Percentiles rank a stretch among this genome's conserved stretches.
Conservation (phyloP, 2,888 invertebrate genomes). For the Fissipunctia ypsillon region DNA sequence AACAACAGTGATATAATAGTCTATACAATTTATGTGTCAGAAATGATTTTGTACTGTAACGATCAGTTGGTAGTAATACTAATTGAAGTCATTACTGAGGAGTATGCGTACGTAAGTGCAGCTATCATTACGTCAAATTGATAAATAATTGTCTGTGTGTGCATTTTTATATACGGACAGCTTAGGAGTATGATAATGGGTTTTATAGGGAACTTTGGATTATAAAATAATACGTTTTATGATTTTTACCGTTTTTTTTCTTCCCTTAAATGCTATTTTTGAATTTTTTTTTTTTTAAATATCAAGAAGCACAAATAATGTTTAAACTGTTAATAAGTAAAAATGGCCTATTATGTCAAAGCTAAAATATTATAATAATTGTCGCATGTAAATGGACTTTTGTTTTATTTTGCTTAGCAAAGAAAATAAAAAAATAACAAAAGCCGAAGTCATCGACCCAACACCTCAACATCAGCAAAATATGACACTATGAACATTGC, state of each 20-base stretch:
- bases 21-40: constrained; percentile 64
- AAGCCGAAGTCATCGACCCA: constrained; percentile 12
- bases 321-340: no score
- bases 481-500: constrained; percentile 16
- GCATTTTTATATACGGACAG: constrained; percentile 67
- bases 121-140: constrained; percentile 84
- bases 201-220: neutral
- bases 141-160: constrained; percentile 84
- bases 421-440: neutral
- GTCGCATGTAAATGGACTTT: neutral
- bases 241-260: neutral
- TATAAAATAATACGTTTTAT: neutral
- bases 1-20: constrained; percentile 40
- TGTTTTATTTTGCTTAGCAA: neutral
- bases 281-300: no score
- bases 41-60: constrained; percentile 50
- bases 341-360: neutral
- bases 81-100: constrained; percentile 79
- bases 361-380: neutral
- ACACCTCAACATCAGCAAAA: constrained; percentile 26
- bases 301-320: no score
- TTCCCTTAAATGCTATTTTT: neutral
- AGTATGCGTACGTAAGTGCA: constrained; percentile 70
- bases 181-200: constrained; percentile 13
- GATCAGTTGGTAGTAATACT: constrained; percentile 64